Conservation (phyloP, 2,797 vertebrate species). For the Botia kubotai region DNA sequence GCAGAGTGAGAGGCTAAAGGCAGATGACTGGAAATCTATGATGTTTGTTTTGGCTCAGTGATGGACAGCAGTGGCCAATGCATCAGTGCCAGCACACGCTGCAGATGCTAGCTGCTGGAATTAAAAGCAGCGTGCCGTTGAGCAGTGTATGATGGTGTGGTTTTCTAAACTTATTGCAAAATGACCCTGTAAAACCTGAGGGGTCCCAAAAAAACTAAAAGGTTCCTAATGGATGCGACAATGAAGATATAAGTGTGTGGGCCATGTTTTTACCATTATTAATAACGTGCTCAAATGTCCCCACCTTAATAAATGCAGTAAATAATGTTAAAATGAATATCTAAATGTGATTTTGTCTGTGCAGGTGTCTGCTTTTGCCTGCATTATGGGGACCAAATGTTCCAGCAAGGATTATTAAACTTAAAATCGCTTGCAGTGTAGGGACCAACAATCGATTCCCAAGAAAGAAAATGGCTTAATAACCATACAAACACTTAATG, state of each 20-base stretch:
- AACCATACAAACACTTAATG: too few species aligned
- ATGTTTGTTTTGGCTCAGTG: conserved; percentile 59
- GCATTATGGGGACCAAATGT: too few species aligned
- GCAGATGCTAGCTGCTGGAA: conserved; percentile 14
- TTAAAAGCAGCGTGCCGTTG: conserved; percentile 46
- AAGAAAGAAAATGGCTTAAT: too few species aligned
- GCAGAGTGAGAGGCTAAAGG: conserved; percentile 58
- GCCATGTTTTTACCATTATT: neutral
- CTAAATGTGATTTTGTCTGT: neutral
- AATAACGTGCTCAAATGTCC: too few species aligned
- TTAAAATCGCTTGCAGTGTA: too few species aligned
- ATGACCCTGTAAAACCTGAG: neutral
- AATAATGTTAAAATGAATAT: neutral
- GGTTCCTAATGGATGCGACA: neutral
- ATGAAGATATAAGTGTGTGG: neutral
- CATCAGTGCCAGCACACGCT: conserved; percentile 50
- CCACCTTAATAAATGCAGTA: too few species aligned
- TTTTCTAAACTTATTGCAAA: neutral
- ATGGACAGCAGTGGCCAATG: conserved; percentile 50
- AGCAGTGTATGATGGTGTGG: conserved; percentile 19
- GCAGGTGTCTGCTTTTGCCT: too few species aligned
- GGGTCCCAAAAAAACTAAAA: neutral
- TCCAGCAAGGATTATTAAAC: too few species aligned
- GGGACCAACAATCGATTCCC: too few species aligned
- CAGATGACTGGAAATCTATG: conserved; percentile 67